Evolutionary conservation across 2,888 invertebrate genomes (phyloP).

Genomic region (Tigriopus californicus): DNA sequence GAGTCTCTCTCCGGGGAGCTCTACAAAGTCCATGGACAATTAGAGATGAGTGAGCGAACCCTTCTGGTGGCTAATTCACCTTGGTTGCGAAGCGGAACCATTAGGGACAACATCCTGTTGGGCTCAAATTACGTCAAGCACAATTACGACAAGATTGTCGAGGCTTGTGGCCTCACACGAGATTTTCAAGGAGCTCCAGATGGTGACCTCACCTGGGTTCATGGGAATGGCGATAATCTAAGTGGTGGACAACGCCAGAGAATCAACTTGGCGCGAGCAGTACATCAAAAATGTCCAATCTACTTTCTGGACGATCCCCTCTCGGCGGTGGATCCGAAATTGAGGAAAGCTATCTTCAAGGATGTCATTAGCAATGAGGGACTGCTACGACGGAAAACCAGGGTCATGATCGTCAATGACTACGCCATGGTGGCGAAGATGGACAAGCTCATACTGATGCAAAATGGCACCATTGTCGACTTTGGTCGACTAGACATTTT

Average conservation of each 20-base stretch:
- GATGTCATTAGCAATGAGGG: neutral
- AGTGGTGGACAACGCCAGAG: conserved; percentile 6
- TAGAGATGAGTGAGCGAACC: neutral
- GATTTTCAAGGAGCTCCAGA: neutral
- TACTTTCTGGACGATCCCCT: conserved; percentile 8
- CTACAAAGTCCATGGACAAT: neutral
- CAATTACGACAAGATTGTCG: neutral
- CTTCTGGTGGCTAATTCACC: neutral
- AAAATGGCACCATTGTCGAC: neutral
- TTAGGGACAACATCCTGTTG: conserved; percentile 8
- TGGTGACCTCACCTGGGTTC: conserved; percentile 3
- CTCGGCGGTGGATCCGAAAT: neutral
- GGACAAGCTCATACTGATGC: neutral
- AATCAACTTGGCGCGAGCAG: conserved; percentile 2
- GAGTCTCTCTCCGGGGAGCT: conserved; percentile 4
- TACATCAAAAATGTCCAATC: neutral
- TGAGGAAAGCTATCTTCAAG: neutral
- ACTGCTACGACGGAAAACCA: neutral
- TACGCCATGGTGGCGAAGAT: neutral
- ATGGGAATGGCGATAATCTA: neutral
- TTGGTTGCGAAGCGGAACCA: conserved; percentile 1
- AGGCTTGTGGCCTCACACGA: neutral
- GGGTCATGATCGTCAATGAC: conserved; percentile 1
- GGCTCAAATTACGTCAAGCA: neutral
- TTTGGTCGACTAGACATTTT: no score